These are phyloP conservation scores for Synergus gifuensis DNA, from an alignment of 2,888 invertebrate species.

Conservation along the genomic window DNA sequence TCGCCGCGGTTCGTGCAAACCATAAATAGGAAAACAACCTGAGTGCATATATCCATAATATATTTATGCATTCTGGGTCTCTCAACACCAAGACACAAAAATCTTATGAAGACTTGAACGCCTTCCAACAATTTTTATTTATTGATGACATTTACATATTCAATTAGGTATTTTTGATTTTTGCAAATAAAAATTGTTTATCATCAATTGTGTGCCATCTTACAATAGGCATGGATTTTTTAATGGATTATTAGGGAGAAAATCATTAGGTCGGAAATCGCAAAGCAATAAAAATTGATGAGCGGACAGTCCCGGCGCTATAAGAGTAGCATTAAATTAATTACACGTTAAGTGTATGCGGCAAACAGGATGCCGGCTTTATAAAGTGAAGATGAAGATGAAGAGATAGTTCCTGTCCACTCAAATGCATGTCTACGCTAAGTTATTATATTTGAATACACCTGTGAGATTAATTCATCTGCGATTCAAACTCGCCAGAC, in stretches of 20 bases:
- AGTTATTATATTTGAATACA: slow-evolving; percentile 1
- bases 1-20: slow-evolving; percentile 35
- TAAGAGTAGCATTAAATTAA: slow-evolving; percentile 33
- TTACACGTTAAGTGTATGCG: slow-evolving; percentile 20
- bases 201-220: no score
- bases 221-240: background rate
- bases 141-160: background rate
- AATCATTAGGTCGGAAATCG: slow-evolving; percentile 15
- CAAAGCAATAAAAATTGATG: slow-evolving; percentile 9
- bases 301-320: slow-evolving; percentile 1
- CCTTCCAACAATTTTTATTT: background rate
- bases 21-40: slow-evolving; percentile 28
- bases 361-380: slow-evolving; percentile 24
- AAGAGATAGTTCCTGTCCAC: slow-evolving; percentile 19
- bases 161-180: background rate
- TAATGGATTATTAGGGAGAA: background rate
- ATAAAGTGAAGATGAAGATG: slow-evolving; percentile 25
- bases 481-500: background rate
- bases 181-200: no score
- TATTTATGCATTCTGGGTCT: background rate
- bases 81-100: background rate
- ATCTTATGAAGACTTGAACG: background rate
- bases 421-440: background rate
- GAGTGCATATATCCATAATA: background rate
- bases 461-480: background rate